Base-by-base conservation (phyloP, 2,113 vertebrate genomes). In the Poeciliopsis retropinna region DNA sequence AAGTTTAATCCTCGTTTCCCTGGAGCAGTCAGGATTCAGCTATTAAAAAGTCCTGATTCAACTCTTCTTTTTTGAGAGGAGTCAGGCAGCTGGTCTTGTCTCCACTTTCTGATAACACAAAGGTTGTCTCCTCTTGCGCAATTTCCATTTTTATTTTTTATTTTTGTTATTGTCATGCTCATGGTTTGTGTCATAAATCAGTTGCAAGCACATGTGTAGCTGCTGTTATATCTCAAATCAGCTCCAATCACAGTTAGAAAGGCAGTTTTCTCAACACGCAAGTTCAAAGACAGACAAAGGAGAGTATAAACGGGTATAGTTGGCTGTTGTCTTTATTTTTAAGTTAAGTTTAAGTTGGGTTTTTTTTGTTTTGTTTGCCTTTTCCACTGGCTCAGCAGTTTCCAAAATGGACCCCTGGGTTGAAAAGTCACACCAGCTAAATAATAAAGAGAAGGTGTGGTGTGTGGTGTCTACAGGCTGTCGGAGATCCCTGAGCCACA, bases 371-470 rank as follows among this genome's bases (percentile, higher is more conserved):
- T 64, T 72, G 57, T 65, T n/a, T 66, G 44, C 8, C 78, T 41
- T 73, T 54, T 51, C 47, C 75, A 86, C 84, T 81, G 83, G 84
- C 60, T 80, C 67, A 57, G 60, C 83, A 70, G 84, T 75, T 39
- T 8, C 63, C 25, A 37, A 29, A 10, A 57, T 67, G 73, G 51
- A 72, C 13, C 76, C 64, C 60, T 67, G 54, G 44, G 25, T 39
- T 54, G 28, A 37, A 11, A 66, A n/a, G 39, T 39, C 13, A 32
- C 67, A 74, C 47, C 68, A 32, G 28, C 12, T 64, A n/a, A 60
- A 71, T 69, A 14, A 66, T 68, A 76, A 80, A 79, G 70, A 64
- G 44, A 74, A 89, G 87, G 85, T 85, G 91, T 76, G 86, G 84
- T 68, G 73, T 51, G 70, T 64, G 70, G 34, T 11, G 4, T 31